Evolutionary conservation across 2,113 vertebrate species (phyloP).

Genomic region (Plotosus lineatus): DNA sequence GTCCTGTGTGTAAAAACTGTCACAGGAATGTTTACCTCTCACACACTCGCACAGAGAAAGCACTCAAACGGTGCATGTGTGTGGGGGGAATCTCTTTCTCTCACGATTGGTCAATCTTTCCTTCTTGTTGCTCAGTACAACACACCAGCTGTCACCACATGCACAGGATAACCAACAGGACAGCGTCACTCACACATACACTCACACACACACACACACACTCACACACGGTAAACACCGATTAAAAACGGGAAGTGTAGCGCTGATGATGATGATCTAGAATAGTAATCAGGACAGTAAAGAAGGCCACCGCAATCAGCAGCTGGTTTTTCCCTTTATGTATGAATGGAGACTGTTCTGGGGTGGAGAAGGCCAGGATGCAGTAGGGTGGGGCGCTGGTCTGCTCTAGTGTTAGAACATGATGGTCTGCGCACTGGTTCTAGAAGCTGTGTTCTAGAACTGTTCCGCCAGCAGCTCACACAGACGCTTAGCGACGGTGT

Average conservation of each 20-base stretch:
- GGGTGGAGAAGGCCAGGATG: slow-evolving; percentile 24
- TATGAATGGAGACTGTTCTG: slow-evolving; percentile 59
- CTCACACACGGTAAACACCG: slow-evolving; percentile 67
- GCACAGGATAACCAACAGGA: slow-evolving; percentile 55
- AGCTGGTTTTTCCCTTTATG: slow-evolving; percentile 71
- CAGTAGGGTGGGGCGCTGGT: slow-evolving; percentile 54
- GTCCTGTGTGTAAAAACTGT: slow-evolving; percentile 19
- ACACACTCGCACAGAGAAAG: neutral
- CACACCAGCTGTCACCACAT: slow-evolving; percentile 54
- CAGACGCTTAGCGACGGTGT: slow-evolving; percentile 82
- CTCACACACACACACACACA: slow-evolving; percentile 29
- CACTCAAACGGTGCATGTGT: no score
- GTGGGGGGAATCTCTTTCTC: neutral
- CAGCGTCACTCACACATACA: slow-evolving; percentile 26
- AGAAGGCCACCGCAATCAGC: slow-evolving; percentile 60
- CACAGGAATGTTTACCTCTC: slow-evolving; percentile 17
- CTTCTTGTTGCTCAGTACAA: neutral
- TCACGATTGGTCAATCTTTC: neutral
- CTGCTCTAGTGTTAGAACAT: slow-evolving; percentile 54
- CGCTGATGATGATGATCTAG: slow-evolving; percentile 56
- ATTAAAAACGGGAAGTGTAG: slow-evolving; percentile 68
- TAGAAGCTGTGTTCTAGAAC: slow-evolving; percentile 67
- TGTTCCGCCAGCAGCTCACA: slow-evolving; percentile 88
- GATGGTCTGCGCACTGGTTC: slow-evolving; percentile 47
- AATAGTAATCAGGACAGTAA: slow-evolving; percentile 67